Percentiles rank a stretch among this genome's conserved stretches.
phyloP scores from a whole-genome alignment of 2,888 invertebrate genomes.

The Listrodromus nycthemerus region DNA sequence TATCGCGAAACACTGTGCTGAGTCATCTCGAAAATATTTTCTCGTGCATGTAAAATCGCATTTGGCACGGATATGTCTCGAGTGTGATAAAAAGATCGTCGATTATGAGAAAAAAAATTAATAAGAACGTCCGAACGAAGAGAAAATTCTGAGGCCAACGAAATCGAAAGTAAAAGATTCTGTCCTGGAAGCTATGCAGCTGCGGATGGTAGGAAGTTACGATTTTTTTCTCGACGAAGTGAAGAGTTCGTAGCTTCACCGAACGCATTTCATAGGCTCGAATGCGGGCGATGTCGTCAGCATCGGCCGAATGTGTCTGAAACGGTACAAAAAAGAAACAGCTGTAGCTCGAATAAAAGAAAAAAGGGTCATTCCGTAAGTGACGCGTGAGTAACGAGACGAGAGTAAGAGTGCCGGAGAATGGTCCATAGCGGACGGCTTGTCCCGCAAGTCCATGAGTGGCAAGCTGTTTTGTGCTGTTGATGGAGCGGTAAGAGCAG shows the following conservation, averaged over 20 bases:
- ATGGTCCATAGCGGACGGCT: slow-evolving; percentile 21
- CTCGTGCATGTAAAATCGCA: not conserved
- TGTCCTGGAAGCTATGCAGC: too few species aligned
- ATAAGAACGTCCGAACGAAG: too few species aligned
- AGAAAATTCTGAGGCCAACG: too few species aligned
- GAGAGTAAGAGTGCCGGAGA: slow-evolving; percentile 56
- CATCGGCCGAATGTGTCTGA: not conserved
- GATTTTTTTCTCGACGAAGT: too few species aligned
- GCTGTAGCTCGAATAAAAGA: slow-evolving; percentile 32
- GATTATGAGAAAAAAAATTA: not conserved
- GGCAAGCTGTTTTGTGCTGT: slow-evolving; percentile 49
- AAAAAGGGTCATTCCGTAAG: slow-evolving; percentile 46
- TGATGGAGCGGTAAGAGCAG: slow-evolving; percentile 47
- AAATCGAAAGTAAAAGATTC: too few species aligned
- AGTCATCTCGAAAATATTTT: slow-evolving; percentile 37
- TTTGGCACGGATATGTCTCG: not conserved
- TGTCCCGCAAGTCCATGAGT: slow-evolving; percentile 46
- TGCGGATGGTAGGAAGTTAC: too few species aligned
- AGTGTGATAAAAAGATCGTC: not conserved
- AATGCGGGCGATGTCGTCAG: slow-evolving; percentile 8
- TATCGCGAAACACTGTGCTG: slow-evolving; percentile 14
- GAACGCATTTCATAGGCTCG: too few species aligned
- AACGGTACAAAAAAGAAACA: slow-evolving; percentile 23
- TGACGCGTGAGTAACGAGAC: slow-evolving; percentile 46
- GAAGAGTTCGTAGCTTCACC: too few species aligned